Percentiles rank a stretch among this genome's conserved stretches.
These are phyloP conservation scores for Pomacea canaliculata DNA, from an alignment of 2,888 invertebrate genomes.

Conservation along the genomic window DNA sequence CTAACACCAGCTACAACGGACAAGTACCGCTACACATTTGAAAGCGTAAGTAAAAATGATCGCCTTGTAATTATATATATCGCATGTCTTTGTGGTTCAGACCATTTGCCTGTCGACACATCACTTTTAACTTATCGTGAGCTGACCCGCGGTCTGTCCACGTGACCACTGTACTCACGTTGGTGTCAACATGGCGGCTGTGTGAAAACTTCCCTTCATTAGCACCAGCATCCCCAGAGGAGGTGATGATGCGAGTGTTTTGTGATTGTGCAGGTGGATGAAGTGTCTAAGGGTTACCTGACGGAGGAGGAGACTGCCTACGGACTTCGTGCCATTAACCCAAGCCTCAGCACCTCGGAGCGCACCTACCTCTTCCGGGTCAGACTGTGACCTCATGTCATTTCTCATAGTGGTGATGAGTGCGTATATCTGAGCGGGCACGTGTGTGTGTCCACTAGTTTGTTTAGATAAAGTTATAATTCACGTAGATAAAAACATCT, in stretches of 20 bases:
- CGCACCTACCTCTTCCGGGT: slow-evolving; percentile 63
- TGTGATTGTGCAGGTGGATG: slow-evolving; percentile 51
- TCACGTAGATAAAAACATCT: too few relatives aligned
- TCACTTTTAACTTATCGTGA: too few relatives aligned
- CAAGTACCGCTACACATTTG: slow-evolving; percentile 55
- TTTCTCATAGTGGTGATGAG: neutral
- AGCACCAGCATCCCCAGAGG: too few relatives aligned
- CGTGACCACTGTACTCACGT: too few relatives aligned
- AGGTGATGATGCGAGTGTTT: too few relatives aligned
- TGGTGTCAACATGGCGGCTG: too few relatives aligned
- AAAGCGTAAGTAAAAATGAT: slow-evolving; percentile 42
- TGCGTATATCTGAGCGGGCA: too few relatives aligned
- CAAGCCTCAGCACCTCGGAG: slow-evolving; percentile 53
- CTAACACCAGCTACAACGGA: slow-evolving; percentile 50
- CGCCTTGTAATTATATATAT: too few relatives aligned
- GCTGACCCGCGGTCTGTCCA: too few relatives aligned
- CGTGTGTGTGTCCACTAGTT: neutral
- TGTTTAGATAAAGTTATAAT: neutral
- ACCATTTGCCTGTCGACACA: too few relatives aligned
- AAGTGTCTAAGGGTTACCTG: slow-evolving; percentile 51
- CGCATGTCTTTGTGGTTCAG: too few relatives aligned
- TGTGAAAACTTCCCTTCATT: too few relatives aligned
- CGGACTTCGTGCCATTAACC: slow-evolving; percentile 60
- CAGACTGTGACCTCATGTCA: slow-evolving; percentile 12
- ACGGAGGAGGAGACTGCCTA: slow-evolving; percentile 55